Evolutionary conservation across 2,888 invertebrate species (phyloP).

Genomic region (Nomada flava): DNA sequence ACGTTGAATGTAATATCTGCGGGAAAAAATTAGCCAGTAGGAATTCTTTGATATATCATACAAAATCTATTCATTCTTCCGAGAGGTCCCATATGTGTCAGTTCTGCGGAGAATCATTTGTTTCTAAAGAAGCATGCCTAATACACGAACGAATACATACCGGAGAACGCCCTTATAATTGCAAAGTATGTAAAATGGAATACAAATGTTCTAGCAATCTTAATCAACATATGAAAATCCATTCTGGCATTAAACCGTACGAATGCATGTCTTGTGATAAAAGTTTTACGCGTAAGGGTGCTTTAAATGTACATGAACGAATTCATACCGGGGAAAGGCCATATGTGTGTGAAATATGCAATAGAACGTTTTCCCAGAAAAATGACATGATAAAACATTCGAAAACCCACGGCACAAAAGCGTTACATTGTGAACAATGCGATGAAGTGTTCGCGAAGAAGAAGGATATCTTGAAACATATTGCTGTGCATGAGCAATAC

Average conservation of each 20-base stretch:
- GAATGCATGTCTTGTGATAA: conserved; percentile 76
- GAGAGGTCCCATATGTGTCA: conserved; percentile 84
- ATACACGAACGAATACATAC: conserved; percentile 83
- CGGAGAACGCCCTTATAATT: conserved; percentile 79
- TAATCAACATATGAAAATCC: conserved; percentile 78
- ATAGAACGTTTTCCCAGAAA: conserved; percentile 77
- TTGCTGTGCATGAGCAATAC: conserved; percentile 46
- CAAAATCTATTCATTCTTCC: conserved; percentile 82
- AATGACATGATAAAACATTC: conserved; percentile 79
- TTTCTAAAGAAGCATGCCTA: conserved; percentile 82
- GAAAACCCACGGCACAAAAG: conserved; percentile 70
- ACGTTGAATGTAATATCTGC: conserved; percentile 75
- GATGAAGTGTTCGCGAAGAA: conserved; percentile 61
- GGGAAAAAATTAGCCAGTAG: conserved; percentile 77
- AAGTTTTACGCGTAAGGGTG: conserved; percentile 76
- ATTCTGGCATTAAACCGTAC: conserved; percentile 74
- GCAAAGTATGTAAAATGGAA: conserved; percentile 76
- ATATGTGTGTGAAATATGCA: conserved; percentile 76
- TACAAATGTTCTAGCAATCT: conserved; percentile 81
- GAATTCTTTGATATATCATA: conserved; percentile 81
- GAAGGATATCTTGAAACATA: conserved; percentile 66
- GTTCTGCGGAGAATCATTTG: conserved; percentile 82
- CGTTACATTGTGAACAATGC: conserved; percentile 64
- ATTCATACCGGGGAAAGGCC: conserved; percentile 79
- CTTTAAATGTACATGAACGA: conserved; percentile 77